These are phyloP conservation scores for Prinia subflava DNA, from an alignment of 2,113 vertebrate genomes.

Conservation along the genomic window DNA sequence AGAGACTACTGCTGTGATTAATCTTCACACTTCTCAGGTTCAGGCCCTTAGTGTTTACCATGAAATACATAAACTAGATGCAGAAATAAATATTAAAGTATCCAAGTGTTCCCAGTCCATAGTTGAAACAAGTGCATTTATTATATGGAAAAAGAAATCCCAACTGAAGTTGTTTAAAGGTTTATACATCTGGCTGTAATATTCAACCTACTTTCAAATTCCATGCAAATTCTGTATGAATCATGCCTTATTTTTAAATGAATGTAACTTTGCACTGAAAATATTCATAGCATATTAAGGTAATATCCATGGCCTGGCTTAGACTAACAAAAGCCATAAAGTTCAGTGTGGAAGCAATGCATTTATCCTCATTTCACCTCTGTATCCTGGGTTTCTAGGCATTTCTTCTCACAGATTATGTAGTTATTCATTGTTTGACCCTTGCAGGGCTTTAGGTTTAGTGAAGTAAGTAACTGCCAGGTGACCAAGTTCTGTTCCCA, in stretches of 20 bases:
- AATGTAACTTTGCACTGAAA: constrained; percentile 59
- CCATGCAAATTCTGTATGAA: not conserved
- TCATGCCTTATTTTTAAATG: constrained; percentile 34
- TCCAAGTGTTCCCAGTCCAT: not conserved
- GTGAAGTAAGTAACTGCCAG: constrained; percentile 16
- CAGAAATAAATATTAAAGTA: not conserved
- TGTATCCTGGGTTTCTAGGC: not conserved
- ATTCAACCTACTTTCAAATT: not conserved
- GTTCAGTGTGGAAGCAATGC: not conserved
- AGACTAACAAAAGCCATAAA: constrained; percentile 23
- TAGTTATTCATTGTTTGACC: constrained; percentile 24
- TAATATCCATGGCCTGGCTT: not conserved
- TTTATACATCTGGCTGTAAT: not conserved
- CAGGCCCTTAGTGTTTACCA: not conserved
- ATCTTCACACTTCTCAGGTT: not conserved
- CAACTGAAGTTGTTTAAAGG: not conserved
- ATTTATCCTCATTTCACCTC: constrained; percentile 59
- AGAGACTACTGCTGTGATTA: not conserved
- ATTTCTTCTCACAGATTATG: not conserved
- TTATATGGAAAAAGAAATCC: not conserved
- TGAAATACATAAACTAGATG: not conserved
- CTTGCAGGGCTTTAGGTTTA: constrained; percentile 34
- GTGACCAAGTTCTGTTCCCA: not conserved
- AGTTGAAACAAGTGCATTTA: not conserved
- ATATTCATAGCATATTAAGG: constrained; percentile 16